Evolutionary conservation across 1,140 invertebrate species (phyloP), one percentile per base, ranked within the genome.

Genomic region (Drosophila lowei): DNA sequence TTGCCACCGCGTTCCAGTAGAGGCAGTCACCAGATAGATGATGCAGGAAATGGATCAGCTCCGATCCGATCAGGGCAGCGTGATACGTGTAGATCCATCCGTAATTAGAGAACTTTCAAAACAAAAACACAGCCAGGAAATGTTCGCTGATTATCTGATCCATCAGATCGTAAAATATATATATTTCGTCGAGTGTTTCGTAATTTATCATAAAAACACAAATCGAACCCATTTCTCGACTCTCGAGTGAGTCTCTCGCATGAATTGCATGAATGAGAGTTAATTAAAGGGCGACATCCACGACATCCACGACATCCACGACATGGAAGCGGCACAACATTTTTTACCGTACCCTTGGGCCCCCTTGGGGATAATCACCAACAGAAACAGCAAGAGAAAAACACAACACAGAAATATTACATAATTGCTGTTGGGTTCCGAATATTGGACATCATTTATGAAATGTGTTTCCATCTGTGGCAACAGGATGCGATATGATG

Each of bases 251-350:
- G 4, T 11, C 34, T 38, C 11, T 38, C 9, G 18, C 23, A 30
- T 44, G 58, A n/a, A 9, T 57, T 70, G 21, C 64, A 43, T 64
- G 11, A 70, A 70, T 48, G 44, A n/a, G 34, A 57, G 34, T 34
- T 68, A 68, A 70, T 68, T 70, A 68, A 68, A 68, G 52, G 64
- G 25, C 42, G 15, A 67, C 65, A 67, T 55, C 30, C 0, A 18
- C 42, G 18, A 56, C 65, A 67, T 55, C 30, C 0, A 18, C 42
- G 18, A 56, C 65, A 67, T 55, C 30, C 0, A 9, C 30, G 30
- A 38, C 34, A 38, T 38, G 34, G 11, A 1, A 4, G 11, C 11
- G 65, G 43, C 28, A 48, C 47, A 64, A 66, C 49, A 8, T 30
- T 30, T 30, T 30, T 30, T 30, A 9, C 2, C 30, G 2, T 30